These are phyloP conservation scores for Protonibea diacanthus DNA, from an alignment of 2,797 vertebrate species.

Conservation along the genomic window DNA sequence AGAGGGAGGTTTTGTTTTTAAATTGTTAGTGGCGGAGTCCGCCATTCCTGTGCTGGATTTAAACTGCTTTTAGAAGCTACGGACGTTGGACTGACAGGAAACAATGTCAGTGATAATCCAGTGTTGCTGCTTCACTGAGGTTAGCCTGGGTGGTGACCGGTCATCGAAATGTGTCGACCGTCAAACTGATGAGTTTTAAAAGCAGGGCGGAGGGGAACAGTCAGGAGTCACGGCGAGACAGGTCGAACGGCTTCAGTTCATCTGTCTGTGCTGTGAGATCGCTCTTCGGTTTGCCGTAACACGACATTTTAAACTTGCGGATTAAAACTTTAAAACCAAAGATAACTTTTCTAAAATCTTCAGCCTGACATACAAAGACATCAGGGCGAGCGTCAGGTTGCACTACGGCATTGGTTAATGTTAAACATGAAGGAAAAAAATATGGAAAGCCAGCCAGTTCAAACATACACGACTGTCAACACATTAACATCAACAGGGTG, in stretches of 20 bases:
- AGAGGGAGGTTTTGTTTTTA: too few relatives aligned
- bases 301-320: not conserved
- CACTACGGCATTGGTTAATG: not conserved
- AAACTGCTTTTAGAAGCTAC: not conserved
- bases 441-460: too few relatives aligned
- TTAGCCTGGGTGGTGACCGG: not conserved
- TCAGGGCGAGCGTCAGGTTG: not conserved
- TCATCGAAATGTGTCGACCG: not conserved
- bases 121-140: not conserved
- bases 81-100: not conserved
- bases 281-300: not conserved
- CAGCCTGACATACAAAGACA: not conserved
- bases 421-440: not conserved
- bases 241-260: not conserved
- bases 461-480: too few relatives aligned
- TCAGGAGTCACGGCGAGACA: not conserved
- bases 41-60: not conserved
- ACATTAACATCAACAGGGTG: too few relatives aligned
- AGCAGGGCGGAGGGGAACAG: not conserved
- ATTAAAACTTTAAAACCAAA: not conserved
- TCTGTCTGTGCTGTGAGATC: not conserved
- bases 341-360: not conserved
- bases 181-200: not conserved
- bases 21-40: too few relatives aligned
- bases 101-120: not conserved